Base-by-base conservation (phyloP, 2,888 invertebrate genomes). In the Hydrotaea cyrtoneurina region DNA sequence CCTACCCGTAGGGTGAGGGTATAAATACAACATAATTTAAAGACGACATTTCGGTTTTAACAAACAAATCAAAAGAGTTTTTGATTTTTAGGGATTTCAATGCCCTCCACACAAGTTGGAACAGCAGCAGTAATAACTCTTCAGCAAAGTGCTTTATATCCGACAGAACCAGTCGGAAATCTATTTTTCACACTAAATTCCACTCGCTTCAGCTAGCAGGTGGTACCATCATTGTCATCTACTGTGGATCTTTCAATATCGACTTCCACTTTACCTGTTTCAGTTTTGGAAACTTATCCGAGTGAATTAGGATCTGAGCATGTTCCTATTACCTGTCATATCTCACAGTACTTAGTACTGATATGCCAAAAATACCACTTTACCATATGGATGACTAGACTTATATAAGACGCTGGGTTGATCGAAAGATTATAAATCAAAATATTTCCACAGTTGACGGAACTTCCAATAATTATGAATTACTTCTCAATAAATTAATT, bases 301-400 rank as follows among this genome's bases (percentile, higher is more conserved):
- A n/a, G 19, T 19, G 8, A 50, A 4, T 21, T 80, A 7, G 17
- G 19, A 31, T 80, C 79, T 23, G 79, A 79, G 11, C 73, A 79
- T 43, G 26, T 26, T n/a, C 79, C 79, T 26, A 64, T 75, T 39
- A 55, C 73, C 4, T 73, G 64, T 15, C 23, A 4, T 23, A 17
- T 79, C 0, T 13, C 13, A 36, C 46, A 0, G 3, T 69, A 21
- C 3, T n/a, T 2, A 50, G 62, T 62, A 64, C 10, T 4, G 13
- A 26, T 0, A 21, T 31, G 2, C 19, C 31, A 3, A 55, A 39
- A 69, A 57, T 80, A 3, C 55, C 57, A 0, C 55, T 39, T 13
- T 79, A 79, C 13, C 50, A 46, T 11, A 17, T 21, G 13, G 73
- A 55, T 8, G 74, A 74, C 55, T 79, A 55, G 79, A 79, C 36